Percentiles rank a stretch among this genome's conserved stretches.
Conservation (phyloP, 92 coral and sea anemone genomes). For the Phenganax marumi region DNA sequence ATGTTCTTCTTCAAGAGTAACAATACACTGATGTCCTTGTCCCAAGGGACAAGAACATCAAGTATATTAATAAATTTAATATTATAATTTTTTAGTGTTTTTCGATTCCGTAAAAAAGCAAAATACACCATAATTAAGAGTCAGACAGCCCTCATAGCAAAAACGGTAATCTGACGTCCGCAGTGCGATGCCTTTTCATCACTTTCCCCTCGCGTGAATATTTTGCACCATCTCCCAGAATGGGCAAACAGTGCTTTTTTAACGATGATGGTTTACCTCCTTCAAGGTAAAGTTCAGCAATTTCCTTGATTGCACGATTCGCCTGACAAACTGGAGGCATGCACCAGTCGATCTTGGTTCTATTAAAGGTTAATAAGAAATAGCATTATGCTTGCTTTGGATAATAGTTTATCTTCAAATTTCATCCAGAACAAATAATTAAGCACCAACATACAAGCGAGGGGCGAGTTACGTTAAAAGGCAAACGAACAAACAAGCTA, state of each 20-base stretch:
- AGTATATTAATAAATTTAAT: too few species aligned
- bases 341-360: slow-evolving; percentile 24
- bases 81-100: neutral
- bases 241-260: slow-evolving; percentile 23
- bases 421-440: too few species aligned
- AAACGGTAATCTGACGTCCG: slow-evolving; percentile 15
- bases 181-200: slow-evolving; percentile 5
- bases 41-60: too few species aligned
- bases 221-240: slow-evolving; percentile 16
- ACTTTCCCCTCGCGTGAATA: slow-evolving; percentile 4
- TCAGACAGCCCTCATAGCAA: neutral
- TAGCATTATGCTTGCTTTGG: too few species aligned
- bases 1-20: too few species aligned
- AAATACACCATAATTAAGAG: neutral
- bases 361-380: neutral
- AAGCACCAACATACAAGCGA: too few species aligned
- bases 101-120: neutral
- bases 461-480: too few species aligned
- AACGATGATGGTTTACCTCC: slow-evolving; percentile 4
- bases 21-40: too few species aligned
- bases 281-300: slow-evolving; percentile 9
- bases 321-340: slow-evolving; percentile 14
- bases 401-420: too few species aligned
- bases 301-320: slow-evolving; percentile 4
- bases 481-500: too few species aligned